phyloP scores from a whole-genome alignment of 1,140 invertebrate species.

The Papilio glaucus region DNA sequence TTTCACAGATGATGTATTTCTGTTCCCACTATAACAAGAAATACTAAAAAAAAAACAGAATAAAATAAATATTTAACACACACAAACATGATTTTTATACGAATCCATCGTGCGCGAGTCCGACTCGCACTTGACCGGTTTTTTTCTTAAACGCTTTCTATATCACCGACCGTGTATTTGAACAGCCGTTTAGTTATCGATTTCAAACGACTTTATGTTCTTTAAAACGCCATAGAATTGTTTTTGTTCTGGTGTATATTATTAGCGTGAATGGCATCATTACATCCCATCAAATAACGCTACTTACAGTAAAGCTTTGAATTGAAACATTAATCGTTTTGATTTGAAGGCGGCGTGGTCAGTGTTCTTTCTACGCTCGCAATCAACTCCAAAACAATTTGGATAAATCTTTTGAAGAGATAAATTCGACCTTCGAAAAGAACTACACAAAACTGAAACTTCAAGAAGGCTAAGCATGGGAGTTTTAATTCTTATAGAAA shows the following conservation, averaged over 20 bases:
- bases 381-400: too few species aligned
- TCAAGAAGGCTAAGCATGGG: too few species aligned
- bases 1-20: too few species aligned
- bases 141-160: constrained; percentile 11
- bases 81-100: too few species aligned
- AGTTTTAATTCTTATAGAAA: too few species aligned
- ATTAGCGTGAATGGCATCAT: neutral
- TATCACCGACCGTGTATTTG: neutral
- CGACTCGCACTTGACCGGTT: too few species aligned
- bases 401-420: neutral
- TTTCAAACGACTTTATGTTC: constrained; percentile 9
- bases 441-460: neutral
- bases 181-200: constrained; percentile 5
- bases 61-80: too few species aligned
- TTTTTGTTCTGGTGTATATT: neutral
- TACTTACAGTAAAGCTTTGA: neutral
- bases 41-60: too few species aligned
- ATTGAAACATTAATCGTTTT: constrained; percentile 1
- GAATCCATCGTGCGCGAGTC: too few species aligned
- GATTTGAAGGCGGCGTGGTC: neutral
- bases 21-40: too few species aligned
- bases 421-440: neutral
- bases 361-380: neutral
- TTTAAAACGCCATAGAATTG: constrained; percentile 16
- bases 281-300: neutral